These are phyloP conservation scores for Lypha dubia DNA, from an alignment of 2,888 invertebrate species.

Conservation along the genomic window DNA sequence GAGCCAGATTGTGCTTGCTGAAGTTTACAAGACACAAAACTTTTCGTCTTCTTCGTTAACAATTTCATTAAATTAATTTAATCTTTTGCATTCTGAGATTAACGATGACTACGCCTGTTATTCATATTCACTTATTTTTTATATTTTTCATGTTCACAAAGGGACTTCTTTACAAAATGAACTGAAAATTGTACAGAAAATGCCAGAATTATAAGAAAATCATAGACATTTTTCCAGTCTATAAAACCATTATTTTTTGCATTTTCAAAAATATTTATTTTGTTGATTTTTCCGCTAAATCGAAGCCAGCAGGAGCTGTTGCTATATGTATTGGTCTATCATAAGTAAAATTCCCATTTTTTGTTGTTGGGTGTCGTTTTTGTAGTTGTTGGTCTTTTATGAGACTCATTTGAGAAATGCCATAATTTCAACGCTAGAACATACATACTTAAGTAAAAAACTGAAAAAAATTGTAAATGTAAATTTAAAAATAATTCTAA, in stretches of 20 bases:
- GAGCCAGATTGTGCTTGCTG: background rate
- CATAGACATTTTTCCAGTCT: constrained; percentile 57
- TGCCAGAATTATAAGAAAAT: constrained; percentile 1
- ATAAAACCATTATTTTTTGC: constrained; percentile 58
- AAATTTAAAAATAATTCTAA: constrained; percentile 46
- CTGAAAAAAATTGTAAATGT: constrained; percentile 18
- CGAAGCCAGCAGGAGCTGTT: constrained; percentile 8
- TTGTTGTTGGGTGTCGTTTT: background rate
- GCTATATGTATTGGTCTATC: constrained; percentile 13
- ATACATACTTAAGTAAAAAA: too few species aligned
- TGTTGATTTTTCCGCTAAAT: constrained; percentile 43
- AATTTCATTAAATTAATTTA: background rate
- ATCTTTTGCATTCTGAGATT: constrained; percentile 4
- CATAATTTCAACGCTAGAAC: constrained; percentile 67
- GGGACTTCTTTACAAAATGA: constrained; percentile 27
- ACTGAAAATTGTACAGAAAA: constrained; percentile 4
- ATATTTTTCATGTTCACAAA: background rate
- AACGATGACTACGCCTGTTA: background rate
- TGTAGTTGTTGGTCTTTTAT: constrained; percentile 22
- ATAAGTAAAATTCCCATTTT: constrained; percentile 7
- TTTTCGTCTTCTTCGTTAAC: too few species aligned
- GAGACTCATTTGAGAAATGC: constrained; percentile 67
- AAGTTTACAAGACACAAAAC: background rate
- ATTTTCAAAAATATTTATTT: constrained; percentile 39
- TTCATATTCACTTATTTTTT: background rate